Percentiles rank a stretch among this genome's conserved stretches.
These are phyloP conservation scores for Cottoperca gobio DNA, from an alignment of 2,797 vertebrate genomes.

Conservation along the genomic window DNA sequence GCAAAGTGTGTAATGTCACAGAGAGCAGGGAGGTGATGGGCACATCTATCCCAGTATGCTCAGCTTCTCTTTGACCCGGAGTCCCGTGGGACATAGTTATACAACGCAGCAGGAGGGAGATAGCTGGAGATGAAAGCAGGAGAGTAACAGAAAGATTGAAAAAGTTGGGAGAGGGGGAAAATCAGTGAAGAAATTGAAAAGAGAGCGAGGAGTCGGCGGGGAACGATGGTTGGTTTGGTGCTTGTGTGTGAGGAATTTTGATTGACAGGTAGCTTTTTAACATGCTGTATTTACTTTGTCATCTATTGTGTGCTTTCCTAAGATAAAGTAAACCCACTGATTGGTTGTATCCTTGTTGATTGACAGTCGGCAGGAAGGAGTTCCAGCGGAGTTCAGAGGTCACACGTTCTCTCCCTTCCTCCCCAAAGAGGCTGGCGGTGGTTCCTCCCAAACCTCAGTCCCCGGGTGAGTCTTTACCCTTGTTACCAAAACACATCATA, in stretches of 20 bases:
- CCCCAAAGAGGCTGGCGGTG: constrained; percentile 91
- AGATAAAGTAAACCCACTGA: not conserved
- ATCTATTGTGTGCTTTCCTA: not conserved
- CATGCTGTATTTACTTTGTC: not conserved
- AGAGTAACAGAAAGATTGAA: constrained; percentile 38
- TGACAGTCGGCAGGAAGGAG: constrained; percentile 92
- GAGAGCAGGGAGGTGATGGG: constrained; percentile 30
- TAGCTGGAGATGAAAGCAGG: constrained; percentile 58
- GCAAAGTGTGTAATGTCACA: constrained; percentile 46
- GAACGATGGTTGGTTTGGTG: constrained; percentile 25
- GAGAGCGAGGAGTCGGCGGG: not conserved
- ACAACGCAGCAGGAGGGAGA: constrained; percentile 45
- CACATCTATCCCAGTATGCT: constrained; percentile 8
- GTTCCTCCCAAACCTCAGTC: constrained; percentile 92
- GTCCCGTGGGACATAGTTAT: constrained; percentile 57
- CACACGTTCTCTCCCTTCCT: constrained; percentile 87
- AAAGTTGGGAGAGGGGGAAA: constrained; percentile 34
- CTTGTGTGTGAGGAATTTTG: constrained; percentile 10
- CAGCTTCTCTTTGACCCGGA: constrained; percentile 55
- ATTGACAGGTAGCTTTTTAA: constrained; percentile 4
- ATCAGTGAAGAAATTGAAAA: constrained; percentile 38
- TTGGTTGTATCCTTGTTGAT: constrained; percentile 41
- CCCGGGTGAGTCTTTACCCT: constrained; percentile 86
- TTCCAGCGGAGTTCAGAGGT: constrained; percentile 90
- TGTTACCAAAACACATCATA: not conserved